Evolutionary conservation across 2,113 vertebrate species (phyloP), one percentile per base, ranked within the genome.

Genomic region (Hirundichthys speculiger): DNA sequence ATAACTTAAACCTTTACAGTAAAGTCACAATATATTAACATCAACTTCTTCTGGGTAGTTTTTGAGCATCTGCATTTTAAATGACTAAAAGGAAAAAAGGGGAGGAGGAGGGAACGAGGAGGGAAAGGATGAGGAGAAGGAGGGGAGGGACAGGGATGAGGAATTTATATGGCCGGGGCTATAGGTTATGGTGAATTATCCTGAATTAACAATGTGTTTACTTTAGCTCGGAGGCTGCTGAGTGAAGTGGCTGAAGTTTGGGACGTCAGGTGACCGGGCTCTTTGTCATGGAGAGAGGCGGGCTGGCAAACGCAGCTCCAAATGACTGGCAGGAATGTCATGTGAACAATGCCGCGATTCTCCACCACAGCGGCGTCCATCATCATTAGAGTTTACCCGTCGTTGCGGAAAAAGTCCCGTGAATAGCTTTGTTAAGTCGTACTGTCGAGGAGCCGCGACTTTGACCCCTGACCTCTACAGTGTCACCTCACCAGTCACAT

Each of bases 141-240:
- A 4, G 13, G 56, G 67, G 24, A n/a, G 56, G 46, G 55, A 48
- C 24, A 14, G 69, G 62, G 80, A 59, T 42, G 69, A 79, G 83
- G 86, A 86, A 86, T 90, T 88, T 88, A 86, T 90, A 90, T 40
- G 73, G 80, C 63, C 19, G 41, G 52, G 69, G 78, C 79, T 78
- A 66, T 83, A 80, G 69, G 87, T 89, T 89, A 84, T 82, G 84
- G 76, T 80, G 79, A 86, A 89, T 89, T 84, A 88, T 85, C 86
- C 67, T 88, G 84, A 89, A 88, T 90, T 87, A 88, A 90, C 81
- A 78, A 68, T 79, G 77, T 86, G 86, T 90, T 90, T 87, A 86
- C 83, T 90, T 83, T 90, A 82, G 85, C 79, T 80, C 50, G 77
- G 83, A 83, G 86, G 84, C 83, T 79, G 77, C 81, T 70, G 83